phyloP scores from a whole-genome alignment of 2,797 vertebrate genomes.

The Chaetophractus vellerosus region DNA sequence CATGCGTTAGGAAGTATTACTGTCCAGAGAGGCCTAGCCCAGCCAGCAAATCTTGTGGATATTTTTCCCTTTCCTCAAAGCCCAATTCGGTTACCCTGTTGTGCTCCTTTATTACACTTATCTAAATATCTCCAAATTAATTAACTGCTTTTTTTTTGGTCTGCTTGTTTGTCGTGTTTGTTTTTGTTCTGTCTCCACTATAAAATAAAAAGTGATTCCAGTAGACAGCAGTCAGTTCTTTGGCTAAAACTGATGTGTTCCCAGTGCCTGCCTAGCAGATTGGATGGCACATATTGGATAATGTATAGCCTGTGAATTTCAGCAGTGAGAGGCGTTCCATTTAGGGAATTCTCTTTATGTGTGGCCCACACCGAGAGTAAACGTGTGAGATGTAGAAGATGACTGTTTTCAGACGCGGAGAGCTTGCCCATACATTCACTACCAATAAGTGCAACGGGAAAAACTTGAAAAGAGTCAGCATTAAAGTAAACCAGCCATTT shows the following conservation, averaged over 20 bases:
- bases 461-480: background rate
- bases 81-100: background rate
- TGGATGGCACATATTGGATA: too few relatives aligned
- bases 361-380: background rate
- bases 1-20: background rate
- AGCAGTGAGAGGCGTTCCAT: background rate
- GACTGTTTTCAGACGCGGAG: background rate
- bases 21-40: background rate
- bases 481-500: too few relatives aligned
- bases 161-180: background rate
- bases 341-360: fast-evolving
- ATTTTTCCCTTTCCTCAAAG: background rate
- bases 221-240: background rate
- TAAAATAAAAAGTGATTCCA: background rate
- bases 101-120: fast-evolving
- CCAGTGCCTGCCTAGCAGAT: background rate
- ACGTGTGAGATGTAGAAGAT: fast-evolving
- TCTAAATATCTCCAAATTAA: background rate
- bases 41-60: fast-evolving
- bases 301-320: background rate
- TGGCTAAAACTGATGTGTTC: fast-evolving
- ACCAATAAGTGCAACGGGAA: background rate
- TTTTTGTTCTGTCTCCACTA: background rate
- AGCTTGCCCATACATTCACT: fast-evolving
- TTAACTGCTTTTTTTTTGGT: background rate